Percentiles rank a stretch among this genome's conserved stretches.
These are phyloP conservation scores for Propithecus deckenii DNA, from an alignment of 2,797 vertebrate genomes.

Conservation along the genomic window DNA sequence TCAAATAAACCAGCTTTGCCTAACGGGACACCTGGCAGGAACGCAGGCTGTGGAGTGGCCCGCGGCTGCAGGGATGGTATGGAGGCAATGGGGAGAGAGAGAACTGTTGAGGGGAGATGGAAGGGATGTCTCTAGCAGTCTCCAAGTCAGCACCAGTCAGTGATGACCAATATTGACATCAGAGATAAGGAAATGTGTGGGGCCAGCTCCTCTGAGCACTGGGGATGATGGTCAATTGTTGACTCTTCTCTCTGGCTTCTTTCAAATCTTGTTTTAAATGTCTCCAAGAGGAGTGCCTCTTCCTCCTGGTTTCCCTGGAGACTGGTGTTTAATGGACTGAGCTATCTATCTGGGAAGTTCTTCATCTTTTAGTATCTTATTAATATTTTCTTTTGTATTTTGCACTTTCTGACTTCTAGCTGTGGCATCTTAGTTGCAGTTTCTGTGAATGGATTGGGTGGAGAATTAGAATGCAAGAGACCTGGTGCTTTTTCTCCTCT, in stretches of 20 bases:
- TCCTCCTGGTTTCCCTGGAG: neutral
- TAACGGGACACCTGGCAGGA: constrained; percentile 59
- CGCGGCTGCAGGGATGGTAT: neutral
- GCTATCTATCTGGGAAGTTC: neutral
- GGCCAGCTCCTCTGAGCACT: neutral
- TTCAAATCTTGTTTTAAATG: constrained; percentile 16
- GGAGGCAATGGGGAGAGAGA: neutral
- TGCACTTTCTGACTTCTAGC: neutral
- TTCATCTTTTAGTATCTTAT: neutral
- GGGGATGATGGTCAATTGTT: neutral
- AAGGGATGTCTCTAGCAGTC: neutral
- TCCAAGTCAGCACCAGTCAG: neutral
- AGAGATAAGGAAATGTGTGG: neutral
- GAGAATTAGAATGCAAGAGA: neutral
- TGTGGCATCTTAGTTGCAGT: neutral
- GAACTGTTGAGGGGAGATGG: neutral
- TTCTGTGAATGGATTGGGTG: neutral
- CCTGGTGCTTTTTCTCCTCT: neutral
- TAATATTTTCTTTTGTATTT: constrained; percentile 8
- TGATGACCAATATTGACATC: neutral
- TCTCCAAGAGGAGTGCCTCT: neutral
- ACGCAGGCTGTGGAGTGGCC: neutral
- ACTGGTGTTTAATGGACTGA: neutral
- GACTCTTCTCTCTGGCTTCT: neutral
- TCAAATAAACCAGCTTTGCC: constrained; percentile 70